Percentiles rank a stretch among this genome's conserved stretches.
These are phyloP conservation scores for Andricus grossulariae DNA, from an alignment of 1,140 invertebrate genomes.

Conservation along the genomic window DNA sequence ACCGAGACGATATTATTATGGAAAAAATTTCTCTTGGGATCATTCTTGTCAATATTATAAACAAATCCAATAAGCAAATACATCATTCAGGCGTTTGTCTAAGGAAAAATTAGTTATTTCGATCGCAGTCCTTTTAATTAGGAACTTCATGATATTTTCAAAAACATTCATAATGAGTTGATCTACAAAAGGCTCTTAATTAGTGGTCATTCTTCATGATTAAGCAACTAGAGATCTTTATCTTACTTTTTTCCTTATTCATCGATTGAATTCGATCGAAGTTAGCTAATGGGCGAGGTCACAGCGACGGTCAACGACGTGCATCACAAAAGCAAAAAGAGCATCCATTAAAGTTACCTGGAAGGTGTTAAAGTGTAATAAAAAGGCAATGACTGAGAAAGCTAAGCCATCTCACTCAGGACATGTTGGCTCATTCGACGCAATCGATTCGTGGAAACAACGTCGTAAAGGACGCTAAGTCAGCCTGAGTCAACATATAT, in stretches of 20 bases:
- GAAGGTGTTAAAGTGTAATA: conserved; percentile 29
- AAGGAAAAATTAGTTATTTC: too few relatives aligned
- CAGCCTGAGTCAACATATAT: conserved; percentile 37
- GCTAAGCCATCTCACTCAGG: background rate
- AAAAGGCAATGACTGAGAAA: background rate
- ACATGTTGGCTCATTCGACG: conserved; percentile 27
- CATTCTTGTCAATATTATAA: too few relatives aligned
- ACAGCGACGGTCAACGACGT: background rate
- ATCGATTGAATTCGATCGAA: background rate
- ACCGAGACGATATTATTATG: too few relatives aligned
- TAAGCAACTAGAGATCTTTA: background rate
- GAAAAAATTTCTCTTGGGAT: too few relatives aligned
- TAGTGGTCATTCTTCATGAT: too few relatives aligned
- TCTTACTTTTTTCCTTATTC: background rate
- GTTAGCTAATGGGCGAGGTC: background rate
- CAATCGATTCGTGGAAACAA: conserved; percentile 42
- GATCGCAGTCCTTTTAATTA: too few relatives aligned
- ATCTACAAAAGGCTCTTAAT: too few relatives aligned
- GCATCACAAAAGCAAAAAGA: background rate
- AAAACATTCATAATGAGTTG: too few relatives aligned
- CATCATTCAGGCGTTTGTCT: too few relatives aligned
- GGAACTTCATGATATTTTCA: too few relatives aligned
- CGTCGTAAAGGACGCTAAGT: conserved; percentile 43
- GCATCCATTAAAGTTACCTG: conserved; percentile 26
- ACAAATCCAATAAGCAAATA: too few relatives aligned